Evolutionary conservation across 1,140 invertebrate species (phyloP), one percentile per base, ranked within the genome.

Genomic region (Sarcophaga peregrina): DNA sequence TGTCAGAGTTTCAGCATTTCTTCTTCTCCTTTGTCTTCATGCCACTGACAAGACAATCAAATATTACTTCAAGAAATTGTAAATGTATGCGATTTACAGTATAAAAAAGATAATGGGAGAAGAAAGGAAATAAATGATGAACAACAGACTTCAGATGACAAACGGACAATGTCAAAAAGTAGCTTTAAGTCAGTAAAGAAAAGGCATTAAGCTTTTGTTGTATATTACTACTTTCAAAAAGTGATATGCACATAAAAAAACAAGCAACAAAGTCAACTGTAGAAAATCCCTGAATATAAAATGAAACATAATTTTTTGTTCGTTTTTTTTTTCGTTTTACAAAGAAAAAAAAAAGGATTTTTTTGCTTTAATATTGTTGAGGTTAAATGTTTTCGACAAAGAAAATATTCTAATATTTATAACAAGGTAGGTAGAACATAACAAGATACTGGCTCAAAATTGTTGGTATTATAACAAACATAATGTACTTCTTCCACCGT

Each of bases 141-240:
- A 68, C 25, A 37, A 37, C 75, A 52, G 75, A 78, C 75, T 78
- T 78, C 13, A 78, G 6, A 78, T 78, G 75, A 78, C 47, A 52
- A 20, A n/a, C 50, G 75, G 75, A 78, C 74, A 78, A 78, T 52
- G 75, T 78, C 75, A 78, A 78, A 78, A 78, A 78, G 75, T 78
- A 50, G 75, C 75, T 78, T 78, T 20, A 78, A 78, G 75, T 47
- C 47, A 48, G 25, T 17, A 78, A 52, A 78, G 48, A 52, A 78
- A 78, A 78, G 54, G 45, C 75, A 78, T 78, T 78, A 78, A 78
- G 48, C 75, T 25, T 3, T 25, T 25, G 20, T 15, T 54, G 17
- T 72, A 72, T 20, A 25, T 8, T 72, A 10, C 25, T 37, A 37
- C 25, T 37, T 37, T 37, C 25, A 37, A 37, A 37, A 20, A 78